Conservation (phyloP, 2,888 invertebrate species). For the Nysson spinosus region DNA sequence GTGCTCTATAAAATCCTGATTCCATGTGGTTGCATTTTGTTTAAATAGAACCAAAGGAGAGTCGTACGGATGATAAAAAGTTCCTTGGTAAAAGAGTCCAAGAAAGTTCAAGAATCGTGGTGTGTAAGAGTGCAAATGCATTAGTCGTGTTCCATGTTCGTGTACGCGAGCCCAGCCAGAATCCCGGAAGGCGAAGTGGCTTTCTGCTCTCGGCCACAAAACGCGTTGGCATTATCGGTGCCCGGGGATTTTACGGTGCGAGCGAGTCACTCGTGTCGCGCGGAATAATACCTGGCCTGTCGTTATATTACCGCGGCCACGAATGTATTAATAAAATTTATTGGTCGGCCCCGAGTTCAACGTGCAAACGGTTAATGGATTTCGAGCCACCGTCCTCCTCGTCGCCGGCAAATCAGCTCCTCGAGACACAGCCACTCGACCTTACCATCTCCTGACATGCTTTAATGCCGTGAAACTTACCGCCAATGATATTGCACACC, state of each 20-base stretch:
- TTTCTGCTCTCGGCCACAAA: conserved; percentile 59
- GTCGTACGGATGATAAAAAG: no score
- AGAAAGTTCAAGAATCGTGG: no score
- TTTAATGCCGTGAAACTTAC: conserved; percentile 59
- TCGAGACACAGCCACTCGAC: conserved; percentile 49
- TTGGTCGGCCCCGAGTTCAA: conserved; percentile 66
- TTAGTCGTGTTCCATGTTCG: conserved; percentile 57
- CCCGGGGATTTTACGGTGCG: conserved; percentile 62
- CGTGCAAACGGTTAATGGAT: conserved; percentile 72
- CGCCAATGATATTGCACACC: conserved; percentile 52
- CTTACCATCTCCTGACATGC: conserved; percentile 51
- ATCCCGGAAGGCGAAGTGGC: conserved; percentile 65
- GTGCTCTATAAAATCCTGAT: no score
- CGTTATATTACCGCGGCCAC: conserved; percentile 70
- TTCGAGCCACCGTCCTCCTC: conserved; percentile 66
- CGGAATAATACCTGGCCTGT: conserved; percentile 62
- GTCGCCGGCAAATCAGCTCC: conserved; percentile 57
- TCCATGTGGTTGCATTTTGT: no score
- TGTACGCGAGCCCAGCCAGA: conserved; percentile 34
- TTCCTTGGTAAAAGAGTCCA: no score
- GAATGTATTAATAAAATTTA: conserved; percentile 76
- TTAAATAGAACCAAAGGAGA: no score
- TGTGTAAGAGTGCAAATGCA: conserved; percentile 54
- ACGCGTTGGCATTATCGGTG: conserved; percentile 65
- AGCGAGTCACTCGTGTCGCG: conserved; percentile 25